phyloP scores from a whole-genome alignment of 2,113 vertebrate genomes.

The Damaliscus lunatus region DNA sequence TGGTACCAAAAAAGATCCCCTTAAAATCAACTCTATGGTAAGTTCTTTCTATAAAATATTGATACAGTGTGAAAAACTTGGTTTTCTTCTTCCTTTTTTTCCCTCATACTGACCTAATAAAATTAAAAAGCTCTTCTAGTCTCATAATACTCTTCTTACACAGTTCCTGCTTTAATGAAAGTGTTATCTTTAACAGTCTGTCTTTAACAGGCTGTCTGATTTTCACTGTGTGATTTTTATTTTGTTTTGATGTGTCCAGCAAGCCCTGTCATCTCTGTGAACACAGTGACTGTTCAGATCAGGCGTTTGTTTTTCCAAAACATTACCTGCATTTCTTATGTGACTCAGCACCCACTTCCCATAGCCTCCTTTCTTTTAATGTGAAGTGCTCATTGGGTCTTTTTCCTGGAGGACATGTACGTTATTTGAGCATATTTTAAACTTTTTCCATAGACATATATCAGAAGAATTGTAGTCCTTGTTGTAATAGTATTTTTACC shows the following conservation, averaged over 20 bases:
- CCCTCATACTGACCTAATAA: neutral
- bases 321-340: neutral
- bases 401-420: neutral
- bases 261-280: neutral
- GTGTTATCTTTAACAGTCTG: neutral
- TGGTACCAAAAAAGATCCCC: conserved; percentile 96
- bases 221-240: neutral
- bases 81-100: neutral
- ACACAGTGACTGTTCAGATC: neutral
- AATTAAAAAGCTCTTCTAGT: conserved; percentile 12
- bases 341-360: neutral
- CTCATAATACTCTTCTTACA: neutral
- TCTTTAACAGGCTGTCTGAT: neutral
- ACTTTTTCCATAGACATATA: neutral
- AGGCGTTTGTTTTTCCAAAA: neutral
- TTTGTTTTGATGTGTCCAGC: neutral
- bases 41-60: conserved; percentile 62
- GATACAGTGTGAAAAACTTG: neutral
- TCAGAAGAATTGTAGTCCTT: neutral
- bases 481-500: neutral
- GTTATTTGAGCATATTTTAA: conserved; percentile 10
- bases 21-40: conserved; percentile 98
- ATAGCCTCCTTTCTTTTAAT: neutral
- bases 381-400: neutral
- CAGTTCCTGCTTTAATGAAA: conserved; percentile 11